Percentiles rank a stretch among this genome's conserved stretches.
Evolutionary conservation across 2,888 invertebrate genomes (phyloP).

Genomic region (Carabus problematicus): DNA sequence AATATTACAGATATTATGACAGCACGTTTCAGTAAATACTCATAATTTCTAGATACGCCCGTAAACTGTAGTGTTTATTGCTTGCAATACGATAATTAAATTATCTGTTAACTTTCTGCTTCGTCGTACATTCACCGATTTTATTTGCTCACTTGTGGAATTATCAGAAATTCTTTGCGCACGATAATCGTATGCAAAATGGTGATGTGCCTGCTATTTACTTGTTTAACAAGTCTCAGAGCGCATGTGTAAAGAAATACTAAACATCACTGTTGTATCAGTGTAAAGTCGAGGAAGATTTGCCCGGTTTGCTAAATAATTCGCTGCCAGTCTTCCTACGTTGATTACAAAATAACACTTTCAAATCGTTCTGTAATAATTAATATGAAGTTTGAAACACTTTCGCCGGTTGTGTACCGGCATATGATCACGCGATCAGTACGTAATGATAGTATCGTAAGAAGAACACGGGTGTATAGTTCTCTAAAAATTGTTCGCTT

Average conservation of each 20-base stretch:
- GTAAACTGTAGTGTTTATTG: slow-evolving; percentile 15
- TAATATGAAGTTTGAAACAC: neutral
- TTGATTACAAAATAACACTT: neutral
- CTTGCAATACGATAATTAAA: slow-evolving; percentile 18
- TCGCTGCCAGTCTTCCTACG: no score
- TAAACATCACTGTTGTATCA: no score
- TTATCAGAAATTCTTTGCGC: slow-evolving; percentile 2
- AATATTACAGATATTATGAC: slow-evolving; percentile 6
- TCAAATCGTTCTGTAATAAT: slow-evolving; percentile 6
- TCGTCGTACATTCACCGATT: neutral
- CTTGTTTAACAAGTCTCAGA: no score
- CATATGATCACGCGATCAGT: neutral
- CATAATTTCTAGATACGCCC: slow-evolving; percentile 4
- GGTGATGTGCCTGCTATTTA: no score
- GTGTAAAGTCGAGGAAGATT: no score
- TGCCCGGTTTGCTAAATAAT: no score
- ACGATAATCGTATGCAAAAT: no score
- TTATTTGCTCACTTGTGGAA: slow-evolving; percentile 12
- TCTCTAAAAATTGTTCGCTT: neutral
- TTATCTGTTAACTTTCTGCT: slow-evolving; percentile 11
- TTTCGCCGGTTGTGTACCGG: neutral
- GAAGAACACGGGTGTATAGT: neutral
- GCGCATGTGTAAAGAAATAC: no score
- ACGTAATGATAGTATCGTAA: neutral
- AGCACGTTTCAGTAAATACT: slow-evolving; percentile 4